These are phyloP conservation scores for Phalacrocorax aristotelis DNA, from an alignment of 2,113 vertebrate genomes.

Conservation along the genomic window DNA sequence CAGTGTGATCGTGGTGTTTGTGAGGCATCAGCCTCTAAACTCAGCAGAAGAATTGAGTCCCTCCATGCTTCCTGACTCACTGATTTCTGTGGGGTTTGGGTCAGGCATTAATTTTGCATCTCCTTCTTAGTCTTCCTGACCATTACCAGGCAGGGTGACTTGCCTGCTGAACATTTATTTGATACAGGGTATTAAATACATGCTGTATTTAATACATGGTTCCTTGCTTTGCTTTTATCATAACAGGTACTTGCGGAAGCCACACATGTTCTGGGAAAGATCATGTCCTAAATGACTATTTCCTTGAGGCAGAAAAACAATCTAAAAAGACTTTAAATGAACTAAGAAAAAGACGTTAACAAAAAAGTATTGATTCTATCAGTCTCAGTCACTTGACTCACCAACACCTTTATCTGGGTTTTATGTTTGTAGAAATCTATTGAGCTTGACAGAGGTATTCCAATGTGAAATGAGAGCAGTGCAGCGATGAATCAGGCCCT, in stretches of 20 bases:
- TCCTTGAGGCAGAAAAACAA: neutral
- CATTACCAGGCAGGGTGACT: neutral
- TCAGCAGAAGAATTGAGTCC: neutral
- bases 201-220: neutral
- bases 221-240: neutral
- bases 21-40: neutral
- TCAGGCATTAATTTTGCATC: neutral
- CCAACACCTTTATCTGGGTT: neutral
- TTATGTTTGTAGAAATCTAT: neutral
- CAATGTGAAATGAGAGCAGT: neutral
- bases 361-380: neutral
- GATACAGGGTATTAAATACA: neutral
- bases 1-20: neutral
- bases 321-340: neutral
- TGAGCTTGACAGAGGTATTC: neutral
- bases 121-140: neutral
- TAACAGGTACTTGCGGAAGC: neutral
- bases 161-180: neutral
- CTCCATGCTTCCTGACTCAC: neutral
- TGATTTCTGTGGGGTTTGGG: neutral
- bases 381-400: neutral
- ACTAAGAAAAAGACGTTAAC: neutral
- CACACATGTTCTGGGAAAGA: neutral
- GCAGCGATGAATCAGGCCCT: neutral
- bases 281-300: neutral